phyloP scores from a whole-genome alignment of 2,888 invertebrate species.

The Periphyllus acericola region DNA sequence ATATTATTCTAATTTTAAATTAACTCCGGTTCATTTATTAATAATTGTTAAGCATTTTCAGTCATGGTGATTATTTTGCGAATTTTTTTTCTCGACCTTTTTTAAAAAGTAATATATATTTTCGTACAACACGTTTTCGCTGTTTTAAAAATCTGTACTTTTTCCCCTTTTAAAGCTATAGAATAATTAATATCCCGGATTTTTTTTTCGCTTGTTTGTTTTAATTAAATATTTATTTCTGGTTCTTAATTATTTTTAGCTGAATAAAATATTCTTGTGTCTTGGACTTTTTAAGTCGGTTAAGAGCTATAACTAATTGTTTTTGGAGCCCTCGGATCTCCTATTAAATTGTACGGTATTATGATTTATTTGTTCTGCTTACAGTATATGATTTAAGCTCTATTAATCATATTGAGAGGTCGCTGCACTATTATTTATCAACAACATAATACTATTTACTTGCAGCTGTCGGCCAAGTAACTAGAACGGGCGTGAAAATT shows the following conservation, averaged over 20 bases:
- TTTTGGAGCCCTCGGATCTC: neutral
- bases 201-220: neutral
- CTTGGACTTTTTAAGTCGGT: neutral
- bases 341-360: too few relatives aligned
- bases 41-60: neutral
- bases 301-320: neutral
- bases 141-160: neutral
- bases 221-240: neutral
- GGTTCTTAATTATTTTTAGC: constrained; percentile 14
- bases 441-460: too few relatives aligned
- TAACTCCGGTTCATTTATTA: neutral
- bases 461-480: neutral
- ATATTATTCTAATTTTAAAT: neutral
- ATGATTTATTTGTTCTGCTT: too few relatives aligned
- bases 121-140: neutral
- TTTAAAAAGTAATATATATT: neutral
- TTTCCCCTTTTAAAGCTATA: neutral
- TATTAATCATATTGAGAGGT: too few relatives aligned
- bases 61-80: neutral
- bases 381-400: too few relatives aligned
- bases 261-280: neutral
- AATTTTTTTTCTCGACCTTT: neutral
- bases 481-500: neutral
- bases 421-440: too few relatives aligned
- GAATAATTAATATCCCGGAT: constrained; percentile 11